Base-by-base conservation (phyloP, 2,888 invertebrate species). In the Drosophila glabriapex region DNA sequence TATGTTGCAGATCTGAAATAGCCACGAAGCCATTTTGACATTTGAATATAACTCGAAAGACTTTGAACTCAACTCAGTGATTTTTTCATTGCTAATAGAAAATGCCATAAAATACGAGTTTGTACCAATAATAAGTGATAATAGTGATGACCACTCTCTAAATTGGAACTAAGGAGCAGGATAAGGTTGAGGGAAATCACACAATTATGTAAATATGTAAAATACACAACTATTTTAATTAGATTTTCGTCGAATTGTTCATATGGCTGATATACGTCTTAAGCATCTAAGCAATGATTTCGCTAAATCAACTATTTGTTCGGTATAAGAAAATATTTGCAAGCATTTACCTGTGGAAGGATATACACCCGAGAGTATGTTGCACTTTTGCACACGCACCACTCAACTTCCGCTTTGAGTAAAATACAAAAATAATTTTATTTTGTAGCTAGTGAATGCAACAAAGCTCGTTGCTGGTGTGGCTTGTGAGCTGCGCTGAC, bases 401-500 rank as follows among this genome's bases (percentile, higher is more conserved):
- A 71, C 58, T 64, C 52, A 66, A 63, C 54, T 68, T 79, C 55
- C 68, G 56, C 59, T 68, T 68, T 59, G 66, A 62, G 50, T 49
- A 50, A 71, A 71, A 70, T 73, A 65, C 59, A 71, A 68, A 54
- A 78, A 76, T 72, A 76, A 80, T 72, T 80, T 66, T 55, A 39
- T 65, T 65, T 64, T 43, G 43, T 53, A 50, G 70, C 67, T 69
- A 16, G 56, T 72, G 54, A 73, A 65, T 68, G 82, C 59, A 67
- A 66, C 59, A 72, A 64, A 56, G 41, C 71, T 56, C 29, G 49
- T 28, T 56, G 53, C 55, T 64, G 46, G 56, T 62, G 55, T 49
- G 43, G 53, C 55, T 31, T 53, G 60, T 73, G 71, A 76, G 63
- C 75, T 67, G 63, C 67, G 83, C 76, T 85, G 85, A 79, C 78